Base-by-base conservation (phyloP, 2,888 invertebrate species). In the Amphipoea lucens region DNA sequence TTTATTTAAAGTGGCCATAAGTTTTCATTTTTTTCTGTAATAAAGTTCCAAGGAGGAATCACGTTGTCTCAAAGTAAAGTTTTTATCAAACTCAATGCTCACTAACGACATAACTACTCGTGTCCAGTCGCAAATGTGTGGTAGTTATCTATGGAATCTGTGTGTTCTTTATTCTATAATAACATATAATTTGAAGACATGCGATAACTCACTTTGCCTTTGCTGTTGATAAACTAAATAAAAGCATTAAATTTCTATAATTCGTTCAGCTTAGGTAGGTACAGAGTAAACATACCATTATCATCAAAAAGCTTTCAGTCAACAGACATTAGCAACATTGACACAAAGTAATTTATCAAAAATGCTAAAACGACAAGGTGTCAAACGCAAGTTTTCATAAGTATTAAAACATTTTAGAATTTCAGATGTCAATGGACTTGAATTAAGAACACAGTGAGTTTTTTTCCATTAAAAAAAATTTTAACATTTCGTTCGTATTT, bases 301-400 rank as follows among this genome's bases (percentile, higher is more conserved):
- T 14, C n/a, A 62, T 54, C 51, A 51, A 23, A 70, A 74, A 54
- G 29, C 40, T 72, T 57, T 74, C 51, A 54, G 17, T 36, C 42
- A 62, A 70, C 51, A 54, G 17, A 51, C 20, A 60, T 78, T 74
- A 70, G 54, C 48, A n/a, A 78, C 4, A 57, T 70, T 60, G 62
- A 66, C 57, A 23, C 67, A 62, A 70, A 4, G 54, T 70, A 70
- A 36, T 70, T 70, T 54, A 70, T 70, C 23, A 57, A 70, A 70
- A 36, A 70, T 57, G 0, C 36, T 54, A 11, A 36, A 70, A 40
- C 2, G 36, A 51, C 70, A 40, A 57, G 23, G 36, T 70, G 70
- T 57, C 70, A 40, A 23, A n/a, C 7, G 14, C 9, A 71, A n/a
- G 40, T 40, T 57, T 57, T 40, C n/a, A 29, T 36, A 11, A 29